Evolutionary conservation across 2,888 invertebrate genomes (phyloP).

Genomic region (Apotomis turbidana): DNA sequence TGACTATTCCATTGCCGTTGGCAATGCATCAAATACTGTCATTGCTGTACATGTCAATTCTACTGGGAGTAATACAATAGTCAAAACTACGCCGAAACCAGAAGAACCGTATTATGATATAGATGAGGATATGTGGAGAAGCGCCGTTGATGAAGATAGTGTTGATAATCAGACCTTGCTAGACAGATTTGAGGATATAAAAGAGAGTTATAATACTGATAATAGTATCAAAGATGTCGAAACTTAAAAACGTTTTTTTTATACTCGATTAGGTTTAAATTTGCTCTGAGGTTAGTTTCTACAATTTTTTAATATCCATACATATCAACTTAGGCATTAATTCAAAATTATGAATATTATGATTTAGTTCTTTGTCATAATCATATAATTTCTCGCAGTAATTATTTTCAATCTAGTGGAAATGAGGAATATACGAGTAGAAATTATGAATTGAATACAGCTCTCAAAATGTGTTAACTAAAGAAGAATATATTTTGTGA

Average conservation of each 20-base stretch:
- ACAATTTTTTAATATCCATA: no score
- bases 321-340: no score
- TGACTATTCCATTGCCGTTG: conserved; percentile 40
- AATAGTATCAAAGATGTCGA: background rate
- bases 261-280: no score
- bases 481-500: background rate
- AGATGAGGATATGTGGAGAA: conserved; percentile 57
- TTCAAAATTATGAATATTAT: no score
- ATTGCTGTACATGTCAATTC: conserved; percentile 4
- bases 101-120: conserved; percentile 51
- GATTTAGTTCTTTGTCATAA: no score
- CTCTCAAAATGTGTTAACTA: background rate
- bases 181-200: conserved; percentile 11
- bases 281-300: no score
- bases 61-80: background rate
- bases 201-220: conserved; percentile 5
- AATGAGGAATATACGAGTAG: no score
- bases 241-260: no score
- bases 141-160: background rate
- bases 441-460: no score
- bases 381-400: no score
- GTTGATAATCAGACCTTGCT: conserved; percentile 3
- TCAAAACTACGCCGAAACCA: conserved; percentile 33
- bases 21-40: conserved; percentile 2
- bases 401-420: no score